Base-by-base conservation (phyloP, 2,797 vertebrate genomes). In the Odontamblyopus lacepedii region DNA sequence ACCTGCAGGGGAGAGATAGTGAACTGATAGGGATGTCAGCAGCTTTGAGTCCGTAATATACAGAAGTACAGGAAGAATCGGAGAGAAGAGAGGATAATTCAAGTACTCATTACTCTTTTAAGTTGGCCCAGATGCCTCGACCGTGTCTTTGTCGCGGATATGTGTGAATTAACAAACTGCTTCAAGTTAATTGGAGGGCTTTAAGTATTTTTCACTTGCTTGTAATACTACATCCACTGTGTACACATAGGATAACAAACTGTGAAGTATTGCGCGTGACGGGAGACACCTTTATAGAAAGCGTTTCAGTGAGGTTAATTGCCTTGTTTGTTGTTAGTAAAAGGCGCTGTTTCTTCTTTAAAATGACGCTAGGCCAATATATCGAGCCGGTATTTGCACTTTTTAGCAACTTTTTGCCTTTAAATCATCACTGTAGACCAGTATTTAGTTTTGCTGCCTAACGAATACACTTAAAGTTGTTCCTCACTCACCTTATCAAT, bases 11-110 rank as follows among this genome's bases (percentile, higher is more conserved):
- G 56, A 27, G 71, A 83, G 64, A 73, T 65, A 29, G 67, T 72
- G 35, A 69, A 77, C 84, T 83, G 65, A 80, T 74, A 60, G 69
- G 64, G 59, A 76, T 78, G 71, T 83, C 72, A 74, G 55, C 79
- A 79, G 78, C 76, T 79, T 61, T 67, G 64, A 72, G 78, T 72
- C 69, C 3, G 23, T 23, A 23, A 2, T 70, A 76, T 35, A 81
- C 82, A 79, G 80, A 19, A 62, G 67, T 79, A 62, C 63, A 15
- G 79, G 48, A 77, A 72, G 83, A 85, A 88, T 77, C 82, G 73
- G 55, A 82, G 69, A 76, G 71, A 26, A 70, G 65, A 76, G 67
- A 71, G 57, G 71, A 83, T 85, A 79, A 89, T 75, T 23, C 72
- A 76, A 70, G 75, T 75, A 65, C 78, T 72, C 48, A 69, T 70